Conservation (phyloP, 2,888 invertebrate species). For the Drosophila affinis region DNA sequence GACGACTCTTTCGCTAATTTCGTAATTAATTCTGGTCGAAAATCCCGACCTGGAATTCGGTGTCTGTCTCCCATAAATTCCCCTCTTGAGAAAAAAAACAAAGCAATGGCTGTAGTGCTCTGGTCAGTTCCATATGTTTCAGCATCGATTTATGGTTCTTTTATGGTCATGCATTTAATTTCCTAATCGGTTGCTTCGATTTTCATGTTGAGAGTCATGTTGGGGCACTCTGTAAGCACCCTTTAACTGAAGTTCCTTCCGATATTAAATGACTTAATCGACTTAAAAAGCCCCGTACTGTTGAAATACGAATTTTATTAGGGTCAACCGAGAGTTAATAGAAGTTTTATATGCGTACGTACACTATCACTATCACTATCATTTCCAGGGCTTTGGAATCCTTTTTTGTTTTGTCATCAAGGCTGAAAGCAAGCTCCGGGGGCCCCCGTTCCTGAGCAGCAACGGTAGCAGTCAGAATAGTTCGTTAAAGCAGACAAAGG, state of each 20-base stretch:
- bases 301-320: constrained; percentile 36
- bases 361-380: constrained; percentile 8
- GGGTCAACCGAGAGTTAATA: constrained; percentile 22
- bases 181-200: constrained; percentile 30
- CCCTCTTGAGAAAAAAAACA: constrained; percentile 19
- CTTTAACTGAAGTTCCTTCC: constrained; percentile 17
- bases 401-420: constrained; percentile 83
- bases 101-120: neutral
- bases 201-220: constrained; percentile 2
- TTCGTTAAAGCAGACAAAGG: constrained; percentile 77
- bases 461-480: constrained; percentile 67
- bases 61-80: constrained; percentile 25
- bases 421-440: constrained; percentile 81
- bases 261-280: constrained; percentile 28
- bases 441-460: constrained; percentile 66
- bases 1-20: constrained; percentile 41
- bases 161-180: constrained; percentile 38
- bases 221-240: neutral
- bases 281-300: constrained; percentile 12
- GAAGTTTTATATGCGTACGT: constrained; percentile 5
- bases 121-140: constrained; percentile 25
- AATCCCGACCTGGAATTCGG: constrained; percentile 34
- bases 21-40: constrained; percentile 56
- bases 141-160: constrained; percentile 50
- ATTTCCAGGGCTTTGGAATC: constrained; percentile 81